phyloP scores from a whole-genome alignment of 2,888 invertebrate species.

The Eupsilia transversa region DNA sequence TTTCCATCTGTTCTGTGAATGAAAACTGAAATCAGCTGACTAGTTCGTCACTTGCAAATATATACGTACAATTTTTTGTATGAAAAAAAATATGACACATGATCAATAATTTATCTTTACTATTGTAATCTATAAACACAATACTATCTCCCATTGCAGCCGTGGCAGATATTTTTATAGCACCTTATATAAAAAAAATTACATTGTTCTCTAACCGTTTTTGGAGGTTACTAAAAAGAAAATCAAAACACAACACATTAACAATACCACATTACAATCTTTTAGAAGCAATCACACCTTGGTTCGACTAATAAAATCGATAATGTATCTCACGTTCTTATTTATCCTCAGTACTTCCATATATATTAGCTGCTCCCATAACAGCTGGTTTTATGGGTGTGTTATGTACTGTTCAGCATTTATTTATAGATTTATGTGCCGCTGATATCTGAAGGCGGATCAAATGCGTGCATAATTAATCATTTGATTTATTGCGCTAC shows the following conservation, averaged over 20 bases:
- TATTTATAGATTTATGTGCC: conserved; percentile 51
- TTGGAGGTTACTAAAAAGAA: background rate
- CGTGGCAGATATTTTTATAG: too few species aligned
- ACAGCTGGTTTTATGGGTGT: conserved; percentile 47
- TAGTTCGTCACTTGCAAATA: too few species aligned
- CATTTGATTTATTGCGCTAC: conserved; percentile 37
- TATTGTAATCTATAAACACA: too few species aligned
- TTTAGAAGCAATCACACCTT: conserved; percentile 42
- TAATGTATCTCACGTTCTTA: conserved; percentile 57
- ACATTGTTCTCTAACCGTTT: background rate
- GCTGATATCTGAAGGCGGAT: conserved; percentile 65
- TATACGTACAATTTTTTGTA: too few species aligned
- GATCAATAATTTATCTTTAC: too few species aligned
- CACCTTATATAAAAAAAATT: too few species aligned
- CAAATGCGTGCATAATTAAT: conserved; percentile 35
- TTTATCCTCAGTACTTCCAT: conserved; percentile 40
- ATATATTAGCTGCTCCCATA: conserved; percentile 54
- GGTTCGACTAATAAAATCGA: conserved; percentile 27
- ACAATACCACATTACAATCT: conserved; percentile 33
- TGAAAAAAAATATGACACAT: too few species aligned
- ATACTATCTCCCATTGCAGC: too few species aligned
- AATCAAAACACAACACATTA: conserved; percentile 18
- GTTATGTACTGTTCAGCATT: conserved; percentile 39
- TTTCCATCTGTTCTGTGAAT: too few species aligned
- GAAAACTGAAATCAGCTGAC: too few species aligned